Evolutionary conservation across 1,140 invertebrate species (phyloP).

Genomic region (Drosophila baimaii): DNA sequence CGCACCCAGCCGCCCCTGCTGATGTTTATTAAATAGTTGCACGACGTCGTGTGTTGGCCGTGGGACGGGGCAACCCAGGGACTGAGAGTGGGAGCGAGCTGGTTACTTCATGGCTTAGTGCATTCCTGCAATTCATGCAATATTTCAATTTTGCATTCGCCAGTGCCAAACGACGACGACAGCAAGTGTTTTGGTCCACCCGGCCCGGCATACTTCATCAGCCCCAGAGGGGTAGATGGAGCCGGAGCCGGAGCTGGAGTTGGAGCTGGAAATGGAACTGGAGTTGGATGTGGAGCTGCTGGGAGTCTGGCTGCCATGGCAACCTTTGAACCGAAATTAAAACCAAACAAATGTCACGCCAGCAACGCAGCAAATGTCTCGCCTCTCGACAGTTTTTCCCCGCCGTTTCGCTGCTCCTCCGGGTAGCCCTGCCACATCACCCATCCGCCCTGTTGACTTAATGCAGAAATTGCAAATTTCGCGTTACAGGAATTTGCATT

Average conservation of each 20-base stretch:
- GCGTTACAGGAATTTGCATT: slow-evolving; percentile 46
- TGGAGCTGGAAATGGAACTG: slow-evolving; percentile 2
- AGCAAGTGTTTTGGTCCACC: slow-evolving; percentile 49
- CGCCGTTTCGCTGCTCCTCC: background rate
- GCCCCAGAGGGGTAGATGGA: slow-evolving; percentile 23
- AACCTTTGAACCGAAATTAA: slow-evolving; percentile 79
- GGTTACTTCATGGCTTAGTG: slow-evolving; percentile 47
- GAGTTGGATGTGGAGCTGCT: slow-evolving; percentile 5
- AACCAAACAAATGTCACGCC: slow-evolving; percentile 79
- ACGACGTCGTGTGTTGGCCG: slow-evolving; percentile 46
- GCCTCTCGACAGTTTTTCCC: slow-evolving; percentile 4
- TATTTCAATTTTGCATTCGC: slow-evolving; percentile 70
- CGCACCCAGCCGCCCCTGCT: slow-evolving; percentile 9
- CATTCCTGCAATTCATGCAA: slow-evolving; percentile 73
- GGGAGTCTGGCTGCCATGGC: slow-evolving; percentile 51
- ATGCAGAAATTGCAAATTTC: slow-evolving; percentile 75
- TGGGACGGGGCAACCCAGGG: background rate
- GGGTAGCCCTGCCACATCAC: slow-evolving; percentile 1
- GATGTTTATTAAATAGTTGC: slow-evolving; percentile 79
- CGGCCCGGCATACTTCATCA: slow-evolving; percentile 23
- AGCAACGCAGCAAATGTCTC: slow-evolving; percentile 49
- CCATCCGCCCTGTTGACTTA: slow-evolving; percentile 62
- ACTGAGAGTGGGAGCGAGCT: background rate
- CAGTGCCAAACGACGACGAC: slow-evolving; percentile 26
- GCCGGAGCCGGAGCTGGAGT: background rate